Percentiles rank a stretch among this genome's conserved stretches.
Evolutionary conservation across 2,888 invertebrate species (phyloP).

Genomic region (Baccha elongata): DNA sequence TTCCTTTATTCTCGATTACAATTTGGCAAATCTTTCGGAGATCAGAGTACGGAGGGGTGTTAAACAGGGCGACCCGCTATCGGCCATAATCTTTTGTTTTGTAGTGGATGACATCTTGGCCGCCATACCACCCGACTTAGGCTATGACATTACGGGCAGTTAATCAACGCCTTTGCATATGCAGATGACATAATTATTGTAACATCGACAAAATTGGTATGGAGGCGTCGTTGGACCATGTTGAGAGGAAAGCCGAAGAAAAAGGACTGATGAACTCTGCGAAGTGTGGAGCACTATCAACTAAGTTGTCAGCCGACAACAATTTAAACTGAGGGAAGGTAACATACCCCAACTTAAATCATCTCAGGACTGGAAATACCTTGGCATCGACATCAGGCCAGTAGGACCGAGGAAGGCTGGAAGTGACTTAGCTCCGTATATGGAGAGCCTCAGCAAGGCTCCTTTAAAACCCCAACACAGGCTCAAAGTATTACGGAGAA

Average conservation of each 20-base stretch:
- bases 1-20: too few species aligned
- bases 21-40: too few species aligned
- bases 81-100: background rate
- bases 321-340: background rate
- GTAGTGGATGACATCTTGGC: background rate
- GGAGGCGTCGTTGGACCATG: background rate
- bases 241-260: background rate
- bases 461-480: conserved; percentile 6
- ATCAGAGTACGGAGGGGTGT: background rate
- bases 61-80: background rate
- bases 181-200: background rate
- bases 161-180: background rate
- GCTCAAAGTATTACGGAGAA: background rate
- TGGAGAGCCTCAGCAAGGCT: background rate
- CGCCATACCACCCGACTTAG: background rate
- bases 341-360: background rate
- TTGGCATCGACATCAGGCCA: background rate
- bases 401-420: background rate
- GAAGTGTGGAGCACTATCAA: conserved; percentile 2
- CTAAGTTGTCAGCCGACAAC: background rate
- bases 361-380: background rate
- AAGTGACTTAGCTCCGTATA: too few species aligned
- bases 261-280: background rate
- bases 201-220: background rate
- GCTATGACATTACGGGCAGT: background rate